Conservation (phyloP, 2,888 invertebrate species). For the Germaria angustata region DNA sequence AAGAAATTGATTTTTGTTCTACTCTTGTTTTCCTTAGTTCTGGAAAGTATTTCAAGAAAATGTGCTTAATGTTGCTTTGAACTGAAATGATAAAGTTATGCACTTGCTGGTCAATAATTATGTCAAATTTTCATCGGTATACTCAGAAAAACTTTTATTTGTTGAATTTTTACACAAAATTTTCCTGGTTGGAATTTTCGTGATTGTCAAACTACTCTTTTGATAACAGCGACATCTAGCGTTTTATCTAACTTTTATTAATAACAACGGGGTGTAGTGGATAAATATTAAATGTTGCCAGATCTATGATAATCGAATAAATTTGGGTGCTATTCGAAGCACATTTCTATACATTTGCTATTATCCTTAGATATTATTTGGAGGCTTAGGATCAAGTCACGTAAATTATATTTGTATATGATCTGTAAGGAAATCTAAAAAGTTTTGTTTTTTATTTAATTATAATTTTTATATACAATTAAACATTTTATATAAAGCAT, state of each 20-base stretch:
- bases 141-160: slow-evolving; percentile 6
- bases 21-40: slow-evolving; percentile 11
- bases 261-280: background rate
- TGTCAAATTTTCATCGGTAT: background rate
- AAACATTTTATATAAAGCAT: too few species aligned
- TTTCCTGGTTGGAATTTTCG: slow-evolving; percentile 55
- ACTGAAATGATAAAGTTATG: background rate
- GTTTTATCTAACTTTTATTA: too few species aligned
- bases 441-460: too few species aligned
- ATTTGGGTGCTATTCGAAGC: too few species aligned
- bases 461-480: too few species aligned
- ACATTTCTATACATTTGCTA: too few species aligned
- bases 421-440: too few species aligned
- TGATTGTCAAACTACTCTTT: slow-evolving; percentile 64
- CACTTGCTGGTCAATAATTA: background rate
- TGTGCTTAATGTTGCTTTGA: background rate
- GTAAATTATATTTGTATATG: too few species aligned
- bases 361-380: too few species aligned
- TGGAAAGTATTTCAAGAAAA: background rate
- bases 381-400: too few species aligned
- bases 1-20: slow-evolving; percentile 54
- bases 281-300: background rate
- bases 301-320: too few species aligned
- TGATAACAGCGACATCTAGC: slow-evolving; percentile 17
- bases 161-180: slow-evolving; percentile 33